These are phyloP conservation scores for Meda fulgida DNA, from an alignment of 2,797 vertebrate species.

Conservation along the genomic window DNA sequence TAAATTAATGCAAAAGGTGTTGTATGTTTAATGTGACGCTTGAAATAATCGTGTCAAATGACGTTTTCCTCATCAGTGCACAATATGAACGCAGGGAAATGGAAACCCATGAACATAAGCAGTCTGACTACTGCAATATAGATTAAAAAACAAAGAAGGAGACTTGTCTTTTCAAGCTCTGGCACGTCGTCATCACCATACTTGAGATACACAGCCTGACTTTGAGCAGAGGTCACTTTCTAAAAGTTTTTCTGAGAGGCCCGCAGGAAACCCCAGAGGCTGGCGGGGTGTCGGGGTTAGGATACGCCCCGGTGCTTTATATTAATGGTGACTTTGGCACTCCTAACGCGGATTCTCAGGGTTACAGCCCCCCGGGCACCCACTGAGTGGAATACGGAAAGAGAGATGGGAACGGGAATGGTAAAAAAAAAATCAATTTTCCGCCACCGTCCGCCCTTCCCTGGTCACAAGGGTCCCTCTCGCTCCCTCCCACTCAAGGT, in stretches of 20 bases:
- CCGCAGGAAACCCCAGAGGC: slow-evolving; percentile 73
- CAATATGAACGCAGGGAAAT: background rate
- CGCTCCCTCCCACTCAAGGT: slow-evolving; percentile 74
- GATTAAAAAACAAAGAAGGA: background rate
- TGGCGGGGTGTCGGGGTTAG: slow-evolving; percentile 70
- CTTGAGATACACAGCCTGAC: slow-evolving; percentile 67
- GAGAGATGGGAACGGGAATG: slow-evolving; percentile 63
- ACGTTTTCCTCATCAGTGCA: no score
- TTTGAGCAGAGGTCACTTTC: slow-evolving; percentile 81
- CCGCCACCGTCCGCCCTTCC: slow-evolving; percentile 14
- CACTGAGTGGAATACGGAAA: slow-evolving; percentile 77
- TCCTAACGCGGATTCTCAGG: slow-evolving; percentile 82
- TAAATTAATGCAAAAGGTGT: background rate
- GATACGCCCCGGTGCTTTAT: slow-evolving; percentile 80
- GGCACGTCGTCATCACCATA: background rate
- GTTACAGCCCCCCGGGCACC: slow-evolving; percentile 81
- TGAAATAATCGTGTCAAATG: background rate
- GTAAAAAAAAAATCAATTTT: slow-evolving; percentile 60
- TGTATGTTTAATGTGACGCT: background rate
- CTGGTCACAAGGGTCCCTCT: slow-evolving; percentile 73
- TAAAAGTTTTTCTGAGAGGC: slow-evolving; percentile 77
- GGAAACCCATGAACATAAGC: background rate
- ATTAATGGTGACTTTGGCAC: slow-evolving; percentile 85
- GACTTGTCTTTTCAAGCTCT: background rate
- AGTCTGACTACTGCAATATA: background rate